These are phyloP conservation scores for Synanthedon andrenaeformis DNA, from an alignment of 2,888 invertebrate species.

Conservation along the genomic window DNA sequence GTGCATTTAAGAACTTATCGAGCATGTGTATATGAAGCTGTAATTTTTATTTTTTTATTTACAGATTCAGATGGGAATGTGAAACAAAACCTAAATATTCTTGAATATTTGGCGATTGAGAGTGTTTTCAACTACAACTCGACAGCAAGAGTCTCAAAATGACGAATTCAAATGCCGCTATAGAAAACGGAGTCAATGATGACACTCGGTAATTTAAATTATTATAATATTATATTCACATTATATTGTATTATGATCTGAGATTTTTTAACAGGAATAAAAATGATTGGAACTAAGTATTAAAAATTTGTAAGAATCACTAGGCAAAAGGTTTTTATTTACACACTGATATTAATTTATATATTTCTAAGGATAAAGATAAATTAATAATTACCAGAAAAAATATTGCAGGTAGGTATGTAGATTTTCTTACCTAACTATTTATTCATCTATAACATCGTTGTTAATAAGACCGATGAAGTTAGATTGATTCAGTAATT, in stretches of 20 bases:
- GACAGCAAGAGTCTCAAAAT: constrained; percentile 19
- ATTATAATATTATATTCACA: constrained; percentile 1
- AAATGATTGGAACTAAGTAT: not conserved
- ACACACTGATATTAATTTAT: no score
- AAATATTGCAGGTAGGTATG: no score
- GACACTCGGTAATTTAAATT: constrained; percentile 39
- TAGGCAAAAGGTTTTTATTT: no score
- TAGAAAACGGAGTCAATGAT: constrained; percentile 49
- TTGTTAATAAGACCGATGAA: no score
- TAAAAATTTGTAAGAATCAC: no score
- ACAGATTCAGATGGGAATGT: constrained; percentile 42
- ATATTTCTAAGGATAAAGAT: no score
- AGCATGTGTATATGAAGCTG: no score
- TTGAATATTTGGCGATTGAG: not conserved
- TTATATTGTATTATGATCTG: not conserved
- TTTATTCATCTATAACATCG: no score
- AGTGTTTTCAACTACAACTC: not conserved
- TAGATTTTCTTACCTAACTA: no score
- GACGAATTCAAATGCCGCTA: constrained; percentile 43
- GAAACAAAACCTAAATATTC: constrained; percentile 7
- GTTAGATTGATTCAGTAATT: no score
- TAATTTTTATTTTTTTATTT: constrained; percentile 12
- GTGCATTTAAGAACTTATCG: no score
- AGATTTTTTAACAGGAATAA: not conserved
- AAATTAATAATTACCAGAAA: no score